Evolutionary conservation across 1,140 invertebrate genomes (phyloP).

Genomic region (Heliothis virescens): DNA sequence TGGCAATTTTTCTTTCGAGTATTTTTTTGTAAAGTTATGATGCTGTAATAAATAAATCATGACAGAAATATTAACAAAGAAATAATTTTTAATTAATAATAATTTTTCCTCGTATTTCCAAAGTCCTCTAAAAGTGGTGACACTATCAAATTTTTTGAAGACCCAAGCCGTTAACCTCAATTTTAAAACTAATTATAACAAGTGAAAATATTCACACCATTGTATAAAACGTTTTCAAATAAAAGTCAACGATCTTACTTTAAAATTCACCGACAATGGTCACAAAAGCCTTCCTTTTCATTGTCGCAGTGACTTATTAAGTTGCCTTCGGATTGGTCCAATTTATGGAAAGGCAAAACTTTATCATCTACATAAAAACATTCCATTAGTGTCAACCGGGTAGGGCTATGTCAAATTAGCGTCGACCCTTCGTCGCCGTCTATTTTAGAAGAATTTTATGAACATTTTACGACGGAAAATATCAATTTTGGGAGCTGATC

Average conservation of each 20-base stretch:
- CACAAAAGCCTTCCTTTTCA: constrained; percentile 20
- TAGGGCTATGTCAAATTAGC: constrained; percentile 39
- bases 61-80: too few relatives aligned
- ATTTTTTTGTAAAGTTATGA: too few relatives aligned
- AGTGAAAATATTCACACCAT: too few relatives aligned
- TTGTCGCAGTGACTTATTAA: constrained; percentile 22
- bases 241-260: neutral
- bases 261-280: neutral
- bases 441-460: constrained; percentile 30
- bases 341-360: constrained; percentile 32
- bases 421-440: constrained; percentile 30
- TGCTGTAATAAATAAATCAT: too few relatives aligned
- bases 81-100: too few relatives aligned
- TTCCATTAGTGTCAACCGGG: constrained; percentile 43
- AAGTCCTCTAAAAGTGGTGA: too few relatives aligned
- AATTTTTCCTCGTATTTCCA: too few relatives aligned
- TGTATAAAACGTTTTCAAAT: neutral
- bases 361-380: constrained; percentile 45
- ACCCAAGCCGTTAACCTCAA: too few relatives aligned
- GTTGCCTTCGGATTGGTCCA: constrained; percentile 30
- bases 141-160: too few relatives aligned
- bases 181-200: too few relatives aligned
- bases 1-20: neutral
- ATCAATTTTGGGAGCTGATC: constrained; percentile 1
- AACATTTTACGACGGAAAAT: constrained; percentile 14